phyloP scores from a whole-genome alignment of 92 coral and sea anemone genomes.

The Diadumene lineata region DNA sequence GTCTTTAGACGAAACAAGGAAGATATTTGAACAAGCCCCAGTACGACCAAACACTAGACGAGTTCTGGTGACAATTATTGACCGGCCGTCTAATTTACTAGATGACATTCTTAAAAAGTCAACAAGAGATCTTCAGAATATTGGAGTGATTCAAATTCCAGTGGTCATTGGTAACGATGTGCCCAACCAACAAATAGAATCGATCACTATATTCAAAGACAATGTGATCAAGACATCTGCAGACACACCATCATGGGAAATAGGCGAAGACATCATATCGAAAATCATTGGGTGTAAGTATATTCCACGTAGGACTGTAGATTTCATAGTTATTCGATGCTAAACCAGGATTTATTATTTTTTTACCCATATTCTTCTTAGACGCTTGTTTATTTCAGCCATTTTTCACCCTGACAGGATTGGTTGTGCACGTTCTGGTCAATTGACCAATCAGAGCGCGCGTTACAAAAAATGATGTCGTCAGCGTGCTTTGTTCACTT shows the following conservation, averaged over 20 bases:
- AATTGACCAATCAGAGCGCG: too few relatives aligned
- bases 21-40: conserved; percentile 27
- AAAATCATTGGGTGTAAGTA: conserved; percentile 40
- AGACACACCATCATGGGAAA: conserved; percentile 33
- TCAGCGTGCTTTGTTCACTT: too few relatives aligned
- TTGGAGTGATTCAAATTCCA: conserved; percentile 24
- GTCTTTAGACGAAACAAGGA: conserved; percentile 19
- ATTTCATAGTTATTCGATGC: too few relatives aligned
- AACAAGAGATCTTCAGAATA: conserved; percentile 19
- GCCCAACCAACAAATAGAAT: conserved; percentile 19
- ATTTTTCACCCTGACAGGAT: too few relatives aligned
- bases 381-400: too few relatives aligned
- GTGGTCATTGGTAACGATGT: conserved; percentile 30
- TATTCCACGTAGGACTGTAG: too few relatives aligned
- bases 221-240: conserved; percentile 31
- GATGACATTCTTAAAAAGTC: conserved; percentile 25
- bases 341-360: too few relatives aligned
- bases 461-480: too few relatives aligned
- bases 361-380: too few relatives aligned
- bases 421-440: too few relatives aligned
- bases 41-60: conserved; percentile 24
- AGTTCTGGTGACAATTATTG: conserved; percentile 34
- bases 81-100: conserved; percentile 3
- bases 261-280: conserved; percentile 35
- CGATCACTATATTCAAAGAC: conserved; percentile 29